Percentiles rank a stretch among this genome's conserved stretches.
Conservation (phyloP, 2,113 vertebrate genomes). For the Rhagologus leucostigma region DNA sequence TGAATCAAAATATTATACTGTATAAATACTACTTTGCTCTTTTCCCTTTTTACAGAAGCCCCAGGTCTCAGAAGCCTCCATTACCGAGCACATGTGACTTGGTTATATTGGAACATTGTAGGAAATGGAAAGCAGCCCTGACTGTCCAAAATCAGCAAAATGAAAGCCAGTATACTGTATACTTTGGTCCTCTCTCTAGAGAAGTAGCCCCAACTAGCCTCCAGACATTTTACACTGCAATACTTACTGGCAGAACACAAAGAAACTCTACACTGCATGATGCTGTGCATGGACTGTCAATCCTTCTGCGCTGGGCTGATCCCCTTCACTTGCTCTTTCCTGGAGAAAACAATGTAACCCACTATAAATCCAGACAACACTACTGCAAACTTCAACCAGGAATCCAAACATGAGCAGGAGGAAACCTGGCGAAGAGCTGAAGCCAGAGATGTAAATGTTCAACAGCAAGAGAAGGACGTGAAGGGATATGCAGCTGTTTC, state of each 20-base stretch:
- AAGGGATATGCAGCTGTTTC: conserved; percentile 2
- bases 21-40: conserved; percentile 48
- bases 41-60: conserved; percentile 42
- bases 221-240: conserved; percentile 17
- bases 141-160: conserved; percentile 51
- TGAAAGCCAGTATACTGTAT: conserved; percentile 34
- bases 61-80: conserved; percentile 25
- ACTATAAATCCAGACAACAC: neutral
- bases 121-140: conserved; percentile 39
- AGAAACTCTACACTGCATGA: neutral
- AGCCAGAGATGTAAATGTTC: neutral
- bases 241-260: conserved; percentile 37
- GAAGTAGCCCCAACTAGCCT: neutral
- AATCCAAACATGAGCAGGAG: neutral
- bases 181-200: conserved; percentile 27
- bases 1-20: conserved; percentile 49
- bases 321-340: neutral
- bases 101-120: conserved; percentile 38
- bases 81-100: neutral
- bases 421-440: neutral
- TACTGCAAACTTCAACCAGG: neutral
- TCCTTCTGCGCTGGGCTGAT: neutral
- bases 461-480: neutral
- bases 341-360: neutral
- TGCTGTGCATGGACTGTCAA: neutral